Base-by-base conservation (phyloP, 2,113 vertebrate species). In the Amblyornis subalaris region DNA sequence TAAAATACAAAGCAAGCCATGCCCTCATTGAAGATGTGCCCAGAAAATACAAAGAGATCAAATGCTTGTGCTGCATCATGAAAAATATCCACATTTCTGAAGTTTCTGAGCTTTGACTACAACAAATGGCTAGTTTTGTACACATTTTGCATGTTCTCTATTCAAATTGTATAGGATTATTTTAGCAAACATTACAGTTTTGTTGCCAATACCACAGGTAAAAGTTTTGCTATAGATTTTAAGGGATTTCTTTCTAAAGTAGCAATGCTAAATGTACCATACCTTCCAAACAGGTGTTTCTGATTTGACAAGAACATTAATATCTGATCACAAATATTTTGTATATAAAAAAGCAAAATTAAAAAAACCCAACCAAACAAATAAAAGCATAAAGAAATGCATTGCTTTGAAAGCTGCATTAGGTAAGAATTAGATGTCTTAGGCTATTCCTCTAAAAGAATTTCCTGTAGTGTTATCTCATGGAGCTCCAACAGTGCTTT, bases 301-400 rank as follows among this genome's bases (percentile, higher is more conserved):
- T 74, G 25, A 48, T 74, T 61, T 69, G 16, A 40, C 17, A 74
- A 58, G 77, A 54, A 11, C 2, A 36, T 60, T 44, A 38, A 74
- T 28, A 25, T 54, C 13, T 31, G 17, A 80, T 33, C 0, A 3
- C 23, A 92, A 60, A 53, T 60, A 74, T 48, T 79, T 65, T 0
- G 2, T 15, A 61, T 3, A n/a, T 58, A 31, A 47, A 65, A 60
- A 81, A n/a, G 17, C 1, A 38, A 85, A 53, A 42, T 14, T 17
- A 2, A 60, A 44, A 84, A 80, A 29, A 9, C 0, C 1, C 57
- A n/a, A 44, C 3, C 0, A 0, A 71, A 10, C 15, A 54, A 62
- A 42, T 2, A 65, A 18, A 33, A 83, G 8, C 16, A 70, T 13
- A 71, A 82, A 55, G 26, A 84, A 89, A 91, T 12, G 1, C 7